phyloP scores from a whole-genome alignment of 2,888 invertebrate species.

The Rambutsinella grinnellia region DNA sequence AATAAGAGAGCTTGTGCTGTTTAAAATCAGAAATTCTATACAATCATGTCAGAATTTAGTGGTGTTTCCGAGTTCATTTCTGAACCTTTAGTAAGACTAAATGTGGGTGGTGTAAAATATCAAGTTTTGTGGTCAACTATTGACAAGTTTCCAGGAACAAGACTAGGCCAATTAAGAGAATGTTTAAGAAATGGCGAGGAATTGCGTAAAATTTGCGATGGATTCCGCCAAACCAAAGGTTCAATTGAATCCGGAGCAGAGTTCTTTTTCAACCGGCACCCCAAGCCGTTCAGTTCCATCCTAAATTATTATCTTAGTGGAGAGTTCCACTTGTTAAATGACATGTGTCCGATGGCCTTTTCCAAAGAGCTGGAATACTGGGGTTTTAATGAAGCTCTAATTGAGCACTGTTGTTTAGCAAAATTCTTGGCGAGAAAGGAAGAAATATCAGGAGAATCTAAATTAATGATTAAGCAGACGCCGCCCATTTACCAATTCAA shows the following conservation, averaged over 20 bases:
- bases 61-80: too few species aligned
- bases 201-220: constrained; percentile 95
- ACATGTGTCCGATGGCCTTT: constrained; percentile 98
- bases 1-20: too few species aligned
- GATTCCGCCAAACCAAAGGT: constrained; percentile 96
- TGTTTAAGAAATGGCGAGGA: constrained; percentile 97
- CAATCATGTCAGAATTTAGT: too few species aligned
- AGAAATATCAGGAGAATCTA: not conserved
- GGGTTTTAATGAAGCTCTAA: constrained; percentile 68
- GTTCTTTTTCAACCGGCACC: constrained; percentile 98
- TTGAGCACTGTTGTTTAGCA: not conserved
- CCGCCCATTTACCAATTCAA: not conserved
- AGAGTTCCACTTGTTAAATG: constrained; percentile 97
- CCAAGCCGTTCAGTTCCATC: constrained; percentile 97
- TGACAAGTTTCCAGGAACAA: constrained; percentile 94
- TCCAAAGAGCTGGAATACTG: constrained; percentile 88
- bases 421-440: not conserved
- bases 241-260: too few species aligned
- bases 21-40: too few species aligned
- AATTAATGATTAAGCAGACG: not conserved
- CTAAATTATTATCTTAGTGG: constrained; percentile 97
- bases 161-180: constrained; percentile 91
- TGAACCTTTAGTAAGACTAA: too few species aligned
- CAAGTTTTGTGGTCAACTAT: constrained; percentile 79
- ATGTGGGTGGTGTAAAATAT: constrained; percentile 95